Conservation (phyloP, 1,140 invertebrate genomes). For the Drosophila biarmipes region DNA sequence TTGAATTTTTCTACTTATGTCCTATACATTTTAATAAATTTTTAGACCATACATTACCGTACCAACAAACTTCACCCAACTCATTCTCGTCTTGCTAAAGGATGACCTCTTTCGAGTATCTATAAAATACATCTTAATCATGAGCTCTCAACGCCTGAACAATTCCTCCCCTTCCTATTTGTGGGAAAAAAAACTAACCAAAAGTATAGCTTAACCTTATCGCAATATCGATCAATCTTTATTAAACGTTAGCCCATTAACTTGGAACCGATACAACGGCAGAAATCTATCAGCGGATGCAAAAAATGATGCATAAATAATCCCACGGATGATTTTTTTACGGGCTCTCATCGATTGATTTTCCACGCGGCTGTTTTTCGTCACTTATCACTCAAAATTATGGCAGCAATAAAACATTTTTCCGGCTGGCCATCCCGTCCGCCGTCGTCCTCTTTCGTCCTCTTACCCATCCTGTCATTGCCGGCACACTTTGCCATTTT, state of each 20-base stretch:
- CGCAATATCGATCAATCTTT: slow-evolving; percentile 67
- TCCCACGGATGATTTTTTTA: slow-evolving; percentile 48
- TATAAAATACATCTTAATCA: slow-evolving; percentile 1
- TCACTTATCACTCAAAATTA: slow-evolving; percentile 83
- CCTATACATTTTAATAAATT: no score
- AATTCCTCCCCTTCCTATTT: background rate
- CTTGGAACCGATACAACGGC: slow-evolving; percentile 56
- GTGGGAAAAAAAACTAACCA: slow-evolving; percentile 8
- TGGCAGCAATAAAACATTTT: slow-evolving; percentile 83
- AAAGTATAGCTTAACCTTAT: slow-evolving; percentile 37
- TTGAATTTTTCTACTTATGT: no score
- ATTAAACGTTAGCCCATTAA: slow-evolving; percentile 76
- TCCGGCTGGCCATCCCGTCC: slow-evolving; percentile 62
- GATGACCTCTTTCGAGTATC: no score
- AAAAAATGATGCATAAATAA: slow-evolving; percentile 77
- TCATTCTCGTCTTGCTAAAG: background rate
- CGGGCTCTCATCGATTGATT: slow-evolving; percentile 72
- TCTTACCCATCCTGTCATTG: slow-evolving; percentile 55
- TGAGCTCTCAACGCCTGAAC: background rate
- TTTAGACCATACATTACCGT: no score
- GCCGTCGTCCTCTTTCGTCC: slow-evolving; percentile 27
- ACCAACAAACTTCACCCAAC: no score
- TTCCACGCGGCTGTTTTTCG: slow-evolving; percentile 71
- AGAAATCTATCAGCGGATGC: slow-evolving; percentile 62
- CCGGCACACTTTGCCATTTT: slow-evolving; percentile 81